Evolutionary conservation across 1,140 invertebrate genomes (phyloP).

Genomic region (Hycleus phaleratus): DNA sequence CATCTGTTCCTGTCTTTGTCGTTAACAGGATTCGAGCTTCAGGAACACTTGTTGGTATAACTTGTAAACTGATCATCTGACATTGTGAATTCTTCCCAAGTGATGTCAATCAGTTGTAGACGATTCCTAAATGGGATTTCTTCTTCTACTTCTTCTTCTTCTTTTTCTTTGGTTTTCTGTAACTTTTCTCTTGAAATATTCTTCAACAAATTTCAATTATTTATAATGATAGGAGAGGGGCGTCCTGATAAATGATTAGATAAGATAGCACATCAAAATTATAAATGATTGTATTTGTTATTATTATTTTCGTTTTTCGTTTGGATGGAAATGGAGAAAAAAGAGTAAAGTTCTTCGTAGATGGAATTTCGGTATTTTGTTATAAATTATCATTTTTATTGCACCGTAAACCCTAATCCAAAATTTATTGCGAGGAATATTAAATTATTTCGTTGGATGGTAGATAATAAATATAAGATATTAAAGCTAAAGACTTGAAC

Average conservation of each 20-base stretch:
- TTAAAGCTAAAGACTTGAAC: slow-evolving; percentile 34
- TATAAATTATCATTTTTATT: slow-evolving; percentile 42
- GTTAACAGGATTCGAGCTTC: not conserved
- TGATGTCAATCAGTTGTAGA: not conserved
- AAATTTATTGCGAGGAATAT: slow-evolving; percentile 40
- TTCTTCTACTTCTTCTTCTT: slow-evolving; percentile 1
- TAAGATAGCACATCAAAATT: slow-evolving; percentile 18
- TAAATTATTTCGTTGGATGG: slow-evolving; percentile 39
- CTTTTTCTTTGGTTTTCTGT: not conserved
- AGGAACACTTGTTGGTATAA: slow-evolving; percentile 23
- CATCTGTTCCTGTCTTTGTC: not conserved
- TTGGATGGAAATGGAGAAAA: not conserved
- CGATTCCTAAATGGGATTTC: not conserved
- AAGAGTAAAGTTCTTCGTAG: slow-evolving; percentile 7
- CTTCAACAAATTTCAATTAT: too few species aligned
- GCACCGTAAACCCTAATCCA: slow-evolving; percentile 39
- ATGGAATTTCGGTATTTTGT: slow-evolving; percentile 39
- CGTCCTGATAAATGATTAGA: slow-evolving; percentile 20
- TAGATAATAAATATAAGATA: slow-evolving; percentile 38
- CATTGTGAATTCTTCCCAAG: slow-evolving; percentile 1
- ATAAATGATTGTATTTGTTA: slow-evolving; percentile 14
- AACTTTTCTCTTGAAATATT: too few species aligned
- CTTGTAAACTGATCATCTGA: slow-evolving; percentile 14
- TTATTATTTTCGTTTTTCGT: not conserved
- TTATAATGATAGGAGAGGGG: too few species aligned